These are phyloP conservation scores for Paramormyrops kingsleyae DNA, from an alignment of 2,113 vertebrate species.

Conservation along the genomic window DNA sequence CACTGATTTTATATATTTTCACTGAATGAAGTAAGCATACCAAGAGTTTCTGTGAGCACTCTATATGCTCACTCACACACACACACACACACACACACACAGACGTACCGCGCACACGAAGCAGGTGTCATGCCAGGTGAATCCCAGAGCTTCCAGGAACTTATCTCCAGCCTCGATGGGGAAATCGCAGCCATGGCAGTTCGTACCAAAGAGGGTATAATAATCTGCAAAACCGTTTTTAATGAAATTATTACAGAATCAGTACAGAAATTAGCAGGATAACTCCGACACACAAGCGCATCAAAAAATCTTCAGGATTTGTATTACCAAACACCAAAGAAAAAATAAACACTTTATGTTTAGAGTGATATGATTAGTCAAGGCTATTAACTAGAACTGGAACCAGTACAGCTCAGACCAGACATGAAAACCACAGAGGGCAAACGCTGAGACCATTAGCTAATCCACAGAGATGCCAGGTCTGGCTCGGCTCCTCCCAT, in stretches of 20 bases:
- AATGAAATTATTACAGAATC: not conserved
- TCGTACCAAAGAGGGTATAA: constrained; percentile 83
- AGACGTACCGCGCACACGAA: constrained; percentile 34
- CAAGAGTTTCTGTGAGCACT: not conserved
- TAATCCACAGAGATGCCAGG: not conserved
- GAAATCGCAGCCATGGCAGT: constrained; percentile 91
- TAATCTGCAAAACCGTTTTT: constrained; percentile 66
- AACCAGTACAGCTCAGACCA: not conserved
- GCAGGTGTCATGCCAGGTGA: constrained; percentile 96
- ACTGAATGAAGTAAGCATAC: not conserved
- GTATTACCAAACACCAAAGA: not conserved
- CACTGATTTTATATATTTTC: not conserved
- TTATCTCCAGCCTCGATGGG: constrained; percentile 96
- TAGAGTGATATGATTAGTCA: not conserved
- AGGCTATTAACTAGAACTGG: not conserved
- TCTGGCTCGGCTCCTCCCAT: not conserved
- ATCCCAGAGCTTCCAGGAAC: constrained; percentile 87
- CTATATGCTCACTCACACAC: not conserved
- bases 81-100: not conserved
- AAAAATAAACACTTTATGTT: not conserved
- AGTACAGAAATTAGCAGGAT: not conserved
- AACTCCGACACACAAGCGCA: not conserved
- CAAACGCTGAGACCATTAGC: not conserved
- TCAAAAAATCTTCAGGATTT: not conserved
- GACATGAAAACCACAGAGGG: not conserved